Base-by-base conservation (phyloP, 2,113 vertebrate genomes). In the Stercorarius parasiticus region DNA sequence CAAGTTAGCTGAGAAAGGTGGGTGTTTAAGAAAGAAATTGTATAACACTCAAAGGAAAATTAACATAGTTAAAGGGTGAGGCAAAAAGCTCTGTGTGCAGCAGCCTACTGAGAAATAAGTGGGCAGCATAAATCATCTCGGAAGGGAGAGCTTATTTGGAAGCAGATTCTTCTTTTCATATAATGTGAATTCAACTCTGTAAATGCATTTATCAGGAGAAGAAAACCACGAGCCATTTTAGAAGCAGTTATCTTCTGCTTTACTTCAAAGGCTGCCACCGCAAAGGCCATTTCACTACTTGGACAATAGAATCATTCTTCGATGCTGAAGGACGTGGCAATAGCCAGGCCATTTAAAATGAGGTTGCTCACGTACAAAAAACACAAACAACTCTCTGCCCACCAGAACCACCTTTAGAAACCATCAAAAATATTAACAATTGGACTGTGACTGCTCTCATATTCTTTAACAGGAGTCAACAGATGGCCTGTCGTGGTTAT, bases 71-170 rank as follows among this genome's bases (percentile, higher is more conserved):
- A 22, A 42, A 71, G 91, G 76, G 50, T 85, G 96, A 96, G 95
- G 93, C 83, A 94, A 89, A 95, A 73, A 88, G 92, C 89, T 86
- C 82, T 65, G 95, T 25, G 90, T 65, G 83, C 89, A 85, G 95
- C 84, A 88, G 82, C 87, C 78, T 19, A 27, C 94, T 92, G 96
- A 92, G 96, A 82, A 93, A 59, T 43, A 80, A 72, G 91, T 92
- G 95, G 95, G 96, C 95, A 97, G 97, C 80, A 95, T 7, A 69
- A 92, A 94, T 45, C 91, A 91, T 86, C 91, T 61, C 85, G 10
- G 85, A 49, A 81, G 85, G 93, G 67, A 82, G 62, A 90, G 87
- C 77, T 93, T 82, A 10, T 13, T 8, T 42, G 92, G 94, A 88
- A 93, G 88, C 1, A n/a, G 77, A 74, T 87, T 95, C 56, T 55